A percentile compares a stretch with the other conserved stretches of the same genome.
Evolutionary conservation across 2,888 invertebrate species (phyloP).

Genomic region (Byasa hedistus): DNA sequence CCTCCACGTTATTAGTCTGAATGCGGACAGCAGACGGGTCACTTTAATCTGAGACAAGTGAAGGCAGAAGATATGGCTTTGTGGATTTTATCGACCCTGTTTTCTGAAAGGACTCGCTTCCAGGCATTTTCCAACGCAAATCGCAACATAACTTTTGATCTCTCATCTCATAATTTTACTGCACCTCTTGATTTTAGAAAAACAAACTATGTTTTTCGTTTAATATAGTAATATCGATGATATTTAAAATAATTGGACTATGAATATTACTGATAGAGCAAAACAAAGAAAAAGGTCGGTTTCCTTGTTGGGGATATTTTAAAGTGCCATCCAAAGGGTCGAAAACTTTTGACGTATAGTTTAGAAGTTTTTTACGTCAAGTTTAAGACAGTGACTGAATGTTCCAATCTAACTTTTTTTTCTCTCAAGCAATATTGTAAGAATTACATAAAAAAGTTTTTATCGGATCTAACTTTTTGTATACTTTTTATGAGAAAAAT

Average conservation of each 20-base stretch:
- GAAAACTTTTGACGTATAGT: constrained; percentile 11
- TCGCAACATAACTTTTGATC: no score
- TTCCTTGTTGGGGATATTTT: constrained; percentile 6
- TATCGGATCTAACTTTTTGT: neutral
- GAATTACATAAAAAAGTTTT: neutral
- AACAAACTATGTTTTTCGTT: no score
- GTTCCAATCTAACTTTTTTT: constrained; percentile 17
- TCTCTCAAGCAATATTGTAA: neutral
- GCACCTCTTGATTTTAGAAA: no score
- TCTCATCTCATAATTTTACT: no score
- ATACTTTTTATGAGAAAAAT: neutral
- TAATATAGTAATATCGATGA: no score
- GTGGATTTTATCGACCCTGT: constrained; percentile 19
- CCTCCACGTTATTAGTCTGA: constrained; percentile 26
- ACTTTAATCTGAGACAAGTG: constrained; percentile 27
- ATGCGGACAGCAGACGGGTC: constrained; percentile 21
- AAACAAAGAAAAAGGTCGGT: neutral
- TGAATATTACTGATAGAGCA: neutral
- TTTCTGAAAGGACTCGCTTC: constrained; percentile 12
- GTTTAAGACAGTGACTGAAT: constrained; percentile 24
- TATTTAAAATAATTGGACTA: neutral
- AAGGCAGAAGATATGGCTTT: constrained; percentile 19
- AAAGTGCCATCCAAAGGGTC: constrained; percentile 18
- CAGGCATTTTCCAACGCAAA: neutral
- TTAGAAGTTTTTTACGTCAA: constrained; percentile 18